Conservation (phyloP, 1,140 invertebrate genomes). For the Hyles vespertilio region DNA sequence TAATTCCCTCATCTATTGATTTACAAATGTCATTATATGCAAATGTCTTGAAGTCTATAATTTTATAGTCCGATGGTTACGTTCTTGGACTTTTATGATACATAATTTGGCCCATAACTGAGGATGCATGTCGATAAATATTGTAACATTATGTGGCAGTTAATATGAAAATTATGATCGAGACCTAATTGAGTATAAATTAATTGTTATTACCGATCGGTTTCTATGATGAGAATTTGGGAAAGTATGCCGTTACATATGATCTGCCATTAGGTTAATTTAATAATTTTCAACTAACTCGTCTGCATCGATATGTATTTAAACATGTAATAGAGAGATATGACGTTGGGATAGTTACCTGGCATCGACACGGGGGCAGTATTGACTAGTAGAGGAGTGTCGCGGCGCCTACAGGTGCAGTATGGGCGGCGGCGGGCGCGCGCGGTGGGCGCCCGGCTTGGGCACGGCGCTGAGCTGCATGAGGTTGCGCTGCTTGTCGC, state of each 20-base stretch:
- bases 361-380: conserved; percentile 49
- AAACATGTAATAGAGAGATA: background rate
- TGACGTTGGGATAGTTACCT: conserved; percentile 36
- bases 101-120: no score
- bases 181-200: no score
- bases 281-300: background rate
- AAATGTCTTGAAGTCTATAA: background rate
- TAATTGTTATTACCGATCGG: no score
- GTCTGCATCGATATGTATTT: background rate
- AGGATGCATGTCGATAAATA: no score
- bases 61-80: background rate
- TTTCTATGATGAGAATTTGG: no score
- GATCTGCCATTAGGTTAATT: no score
- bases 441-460: conserved; percentile 44
- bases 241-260: no score
- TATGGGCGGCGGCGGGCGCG: conserved; percentile 59
- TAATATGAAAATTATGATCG: no score
- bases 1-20: no score
- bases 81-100: no score
- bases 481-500: conserved; percentile 25
- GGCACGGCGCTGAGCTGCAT: conserved; percentile 40
- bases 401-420: conserved; percentile 41
- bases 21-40: no score
- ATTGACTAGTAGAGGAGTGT: conserved; percentile 61
- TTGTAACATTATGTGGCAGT: no score